Evolutionary conservation across 2,797 vertebrate species (phyloP).

Genomic region (Molossus alvarezi): DNA sequence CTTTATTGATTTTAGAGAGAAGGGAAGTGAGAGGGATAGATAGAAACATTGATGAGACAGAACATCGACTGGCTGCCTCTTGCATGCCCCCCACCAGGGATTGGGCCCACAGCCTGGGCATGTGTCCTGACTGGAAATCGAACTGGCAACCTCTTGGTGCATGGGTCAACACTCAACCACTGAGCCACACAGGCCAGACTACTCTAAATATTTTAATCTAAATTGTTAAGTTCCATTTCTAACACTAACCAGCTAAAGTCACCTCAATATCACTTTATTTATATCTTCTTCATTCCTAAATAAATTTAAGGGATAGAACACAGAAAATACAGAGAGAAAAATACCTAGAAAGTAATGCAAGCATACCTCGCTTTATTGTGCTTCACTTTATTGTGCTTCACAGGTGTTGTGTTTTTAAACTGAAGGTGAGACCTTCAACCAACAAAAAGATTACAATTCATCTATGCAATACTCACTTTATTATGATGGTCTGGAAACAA

Average conservation of each 20-base stretch:
- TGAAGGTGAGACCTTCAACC: neutral
- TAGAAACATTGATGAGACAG: too few species aligned
- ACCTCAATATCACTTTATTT: constrained; percentile 43
- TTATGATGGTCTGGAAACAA: neutral
- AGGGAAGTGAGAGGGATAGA: too few species aligned
- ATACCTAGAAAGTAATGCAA: neutral
- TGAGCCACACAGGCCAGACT: neutral
- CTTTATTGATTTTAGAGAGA: too few species aligned
- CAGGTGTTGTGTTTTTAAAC: neutral
- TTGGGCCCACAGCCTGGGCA: too few species aligned
- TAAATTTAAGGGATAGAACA: constrained; percentile 26
- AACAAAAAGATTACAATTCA: neutral
- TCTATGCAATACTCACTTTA: neutral
- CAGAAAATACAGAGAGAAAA: constrained; percentile 65
- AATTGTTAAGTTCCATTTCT: constrained; percentile 55
- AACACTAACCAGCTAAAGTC: constrained; percentile 50
- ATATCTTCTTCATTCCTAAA: constrained; percentile 52
- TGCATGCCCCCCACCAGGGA: too few species aligned
- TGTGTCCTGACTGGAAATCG: too few species aligned
- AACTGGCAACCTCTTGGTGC: too few species aligned
- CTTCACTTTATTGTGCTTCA: constrained; percentile 15
- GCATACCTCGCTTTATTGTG: neutral
- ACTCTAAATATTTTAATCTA: constrained; percentile 68
- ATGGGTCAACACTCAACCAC: too few species aligned
- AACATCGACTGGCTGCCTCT: too few species aligned